Evolutionary conservation across 1,140 invertebrate genomes (phyloP), one percentile per base, ranked within the genome.

Genomic region (Lordiphosa stackelbergi): DNA sequence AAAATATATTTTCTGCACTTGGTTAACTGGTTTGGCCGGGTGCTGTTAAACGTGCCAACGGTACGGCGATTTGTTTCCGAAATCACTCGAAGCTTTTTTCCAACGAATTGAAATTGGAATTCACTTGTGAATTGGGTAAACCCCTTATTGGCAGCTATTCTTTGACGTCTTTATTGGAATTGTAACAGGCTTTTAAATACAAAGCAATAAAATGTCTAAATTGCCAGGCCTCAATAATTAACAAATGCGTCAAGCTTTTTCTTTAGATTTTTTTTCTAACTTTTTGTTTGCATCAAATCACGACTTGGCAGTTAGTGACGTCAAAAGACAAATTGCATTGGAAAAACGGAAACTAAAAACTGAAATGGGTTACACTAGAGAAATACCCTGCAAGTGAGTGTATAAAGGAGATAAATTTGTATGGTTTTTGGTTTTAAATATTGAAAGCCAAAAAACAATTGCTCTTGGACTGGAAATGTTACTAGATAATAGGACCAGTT

Each of bases 21-120:
- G 28, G 54, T 42, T 48, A 66, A 66, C 64, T 68, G 64, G 64
- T 68, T 68, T 68, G 64, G 63, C 54, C 43, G 38, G 38, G 38
- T 41, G 12, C 38, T 41, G 12, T 12, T 41, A 12, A 41, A 19
- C 38, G 13, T 41, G 38, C 38, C 12, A 16, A 13, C 38, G 43
- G 24, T 12, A 31, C 2, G 31, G 11, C 8, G 43, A 46, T 46
- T 12, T 46, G 8, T 46, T 34, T 13, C 24, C 43, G 43, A 46
- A 46, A 13, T 46, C 43, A 12, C 12, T 31, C 24, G 24, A 46
- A 46, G 43, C 24, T 16, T 46, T 11, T 34, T 46, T 46, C 19
- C 43, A 46, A 12, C 31, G 43, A 46, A 46, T 34, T 28, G 24
- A 46, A 46, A 46, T 46, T 46, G 43, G 43, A 46, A 13, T 46